These are phyloP conservation scores for Ephialtes manifestator DNA, from an alignment of 2,888 invertebrate genomes.

Conservation along the genomic window DNA sequence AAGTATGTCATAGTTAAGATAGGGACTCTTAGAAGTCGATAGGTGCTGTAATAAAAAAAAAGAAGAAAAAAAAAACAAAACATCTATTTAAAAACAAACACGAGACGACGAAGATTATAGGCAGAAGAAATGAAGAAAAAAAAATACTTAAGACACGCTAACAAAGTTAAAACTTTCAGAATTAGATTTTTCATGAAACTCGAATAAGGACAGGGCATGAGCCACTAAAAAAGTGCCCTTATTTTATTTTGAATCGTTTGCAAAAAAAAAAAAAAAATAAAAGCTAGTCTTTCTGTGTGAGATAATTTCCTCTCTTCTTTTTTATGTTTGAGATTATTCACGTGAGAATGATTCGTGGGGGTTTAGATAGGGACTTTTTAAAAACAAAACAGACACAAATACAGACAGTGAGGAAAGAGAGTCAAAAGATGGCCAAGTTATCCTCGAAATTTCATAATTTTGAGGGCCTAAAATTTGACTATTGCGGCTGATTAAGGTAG, in stretches of 20 bases:
- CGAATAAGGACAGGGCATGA: slow-evolving; percentile 84
- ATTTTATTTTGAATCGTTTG: slow-evolving; percentile 85
- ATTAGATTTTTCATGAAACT: slow-evolving; percentile 88
- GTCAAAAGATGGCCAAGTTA: slow-evolving; percentile 26
- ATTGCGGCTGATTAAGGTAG: slow-evolving; percentile 24
- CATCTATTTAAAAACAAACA: slow-evolving; percentile 42
- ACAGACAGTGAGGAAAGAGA: slow-evolving; percentile 45
- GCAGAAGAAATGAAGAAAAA: slow-evolving; percentile 88
- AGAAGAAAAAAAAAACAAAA: slow-evolving; percentile 87
- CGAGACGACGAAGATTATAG: slow-evolving; percentile 79
- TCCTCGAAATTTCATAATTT: neutral
- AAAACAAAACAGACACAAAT: slow-evolving; percentile 27
- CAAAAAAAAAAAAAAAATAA: slow-evolving; percentile 73
- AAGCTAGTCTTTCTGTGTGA: slow-evolving; percentile 83
- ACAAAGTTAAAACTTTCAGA: slow-evolving; percentile 88
- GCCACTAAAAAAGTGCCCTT: slow-evolving; percentile 85
- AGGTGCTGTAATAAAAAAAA: slow-evolving; percentile 88
- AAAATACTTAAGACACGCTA: slow-evolving; percentile 88
- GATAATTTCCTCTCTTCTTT: slow-evolving; percentile 74
- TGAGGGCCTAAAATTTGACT: neutral
- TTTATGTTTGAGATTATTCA: slow-evolving; percentile 46
- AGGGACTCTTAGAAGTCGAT: slow-evolving; percentile 85
- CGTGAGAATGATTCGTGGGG: slow-evolving; percentile 72
- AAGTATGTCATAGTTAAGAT: slow-evolving; percentile 86
- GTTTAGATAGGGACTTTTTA: slow-evolving; percentile 81